A percentile compares a stretch with the other conserved stretches of the same genome.
Evolutionary conservation across 2,888 invertebrate genomes (phyloP).

Genomic region (Melikaiella ostensackeni): DNA sequence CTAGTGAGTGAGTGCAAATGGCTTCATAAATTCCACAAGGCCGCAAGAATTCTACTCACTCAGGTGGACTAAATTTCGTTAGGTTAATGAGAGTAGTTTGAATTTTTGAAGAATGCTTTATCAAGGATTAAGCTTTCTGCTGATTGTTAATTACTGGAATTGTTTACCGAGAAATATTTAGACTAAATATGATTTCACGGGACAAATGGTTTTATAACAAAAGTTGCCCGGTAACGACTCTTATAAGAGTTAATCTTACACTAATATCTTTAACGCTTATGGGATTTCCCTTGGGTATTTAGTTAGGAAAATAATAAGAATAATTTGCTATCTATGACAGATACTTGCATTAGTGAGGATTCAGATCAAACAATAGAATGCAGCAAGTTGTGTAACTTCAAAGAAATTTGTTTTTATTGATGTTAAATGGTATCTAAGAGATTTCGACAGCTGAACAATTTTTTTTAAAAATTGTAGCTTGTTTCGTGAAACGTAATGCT

Average conservation of each 20-base stretch:
- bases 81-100: slow-evolving; percentile 8
- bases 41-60: slow-evolving; percentile 13
- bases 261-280: not conserved
- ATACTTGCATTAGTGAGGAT: not conserved
- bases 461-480: not conserved
- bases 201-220: not conserved
- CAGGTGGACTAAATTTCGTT: slow-evolving; percentile 4
- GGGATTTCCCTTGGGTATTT: not conserved
- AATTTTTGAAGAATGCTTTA: not conserved
- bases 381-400: not conserved
- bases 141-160: not conserved
- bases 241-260: not conserved
- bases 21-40: slow-evolving; percentile 17
- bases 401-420: not conserved
- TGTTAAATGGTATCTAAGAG: not conserved
- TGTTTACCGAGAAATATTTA: not conserved
- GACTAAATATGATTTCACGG: not conserved
- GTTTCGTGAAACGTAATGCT: not conserved
- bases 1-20: slow-evolving; percentile 26
- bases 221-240: too few relatives aligned
- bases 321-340: too few relatives aligned
- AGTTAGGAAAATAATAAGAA: too few relatives aligned
- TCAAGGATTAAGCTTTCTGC: not conserved
- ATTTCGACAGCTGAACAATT: not conserved
- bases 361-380: too few relatives aligned